Base-by-base conservation (phyloP, 2,797 vertebrate species). In the Pterois miles region DNA sequence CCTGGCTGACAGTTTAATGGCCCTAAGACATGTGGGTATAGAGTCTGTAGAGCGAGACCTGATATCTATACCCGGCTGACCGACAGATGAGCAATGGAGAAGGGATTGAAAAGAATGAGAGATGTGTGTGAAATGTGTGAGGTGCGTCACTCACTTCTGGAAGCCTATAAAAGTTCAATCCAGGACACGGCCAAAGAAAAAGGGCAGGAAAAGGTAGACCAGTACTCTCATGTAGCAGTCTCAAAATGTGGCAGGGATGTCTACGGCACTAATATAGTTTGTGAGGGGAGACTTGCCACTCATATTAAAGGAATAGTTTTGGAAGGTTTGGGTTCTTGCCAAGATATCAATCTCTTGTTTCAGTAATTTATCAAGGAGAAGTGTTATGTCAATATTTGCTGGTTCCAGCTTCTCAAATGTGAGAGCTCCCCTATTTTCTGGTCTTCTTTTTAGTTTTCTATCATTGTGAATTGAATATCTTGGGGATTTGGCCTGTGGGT, bases 31-130 rank as follows among this genome's bases (percentile, higher is more conserved):
- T 94, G 92, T 91, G 93, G 88, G 91, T 84, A 75, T 81, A 59
- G 73, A 90, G 89, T 93, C 92, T 59, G 0, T 87, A 94, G 94
- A 93, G 90, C 94, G 85, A 73, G 86, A 92, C 86, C 80, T 93
- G 93, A 96, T 96, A 96, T 96, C 94, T 96, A 94, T 95, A 94
- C 93, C 87, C 87, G 90, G 94, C 95, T 96, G 95, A 96, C 93
- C 91, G 89, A 94, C 91, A 92, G 91, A 93, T 85, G 82, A 92
- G 93, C 92, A 89, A 86, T 87, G 91, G 92, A 93, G 86, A 85
- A 72, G 83, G 65, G 85, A 90, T 83, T 89, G 78, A 87, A 86
- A 89, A 90, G 91, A 92, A 92, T 89, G 69, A 54, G 83, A 80
- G 73, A 71, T 67, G 69, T 63, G 67, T 69, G 38, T 86, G 70